Evolutionary conservation across 2,888 invertebrate genomes (phyloP).

Genomic region (Blomia tropicalis): DNA sequence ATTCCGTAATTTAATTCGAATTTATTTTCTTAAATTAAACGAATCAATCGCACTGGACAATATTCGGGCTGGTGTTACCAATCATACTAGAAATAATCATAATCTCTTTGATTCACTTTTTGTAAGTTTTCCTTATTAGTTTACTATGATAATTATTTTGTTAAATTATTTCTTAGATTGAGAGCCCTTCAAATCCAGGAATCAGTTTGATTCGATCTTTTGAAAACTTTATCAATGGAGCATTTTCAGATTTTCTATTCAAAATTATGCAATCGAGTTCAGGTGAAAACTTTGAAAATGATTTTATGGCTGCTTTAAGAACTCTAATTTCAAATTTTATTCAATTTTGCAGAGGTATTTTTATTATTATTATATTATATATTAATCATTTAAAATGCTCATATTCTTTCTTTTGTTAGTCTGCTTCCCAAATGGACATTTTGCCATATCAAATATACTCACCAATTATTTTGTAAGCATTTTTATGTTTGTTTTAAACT

Average conservation of each 20-base stretch:
- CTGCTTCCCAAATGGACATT: background rate
- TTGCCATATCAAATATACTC: background rate
- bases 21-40: constrained; percentile 38
- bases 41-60: background rate
- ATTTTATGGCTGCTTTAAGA: background rate
- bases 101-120: background rate
- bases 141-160: background rate
- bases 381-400: background rate
- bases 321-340: background rate
- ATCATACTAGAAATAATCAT: background rate
- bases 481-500: background rate
- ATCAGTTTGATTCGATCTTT: background rate
- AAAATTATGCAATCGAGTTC: background rate
- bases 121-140: background rate
- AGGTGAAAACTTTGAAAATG: background rate
- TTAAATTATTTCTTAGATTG: background rate
- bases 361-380: background rate
- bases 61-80: background rate
- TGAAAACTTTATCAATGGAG: background rate
- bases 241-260: background rate
- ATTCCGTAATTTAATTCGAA: constrained; percentile 39
- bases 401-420: background rate
- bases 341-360: background rate
- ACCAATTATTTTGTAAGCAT: background rate
- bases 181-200: background rate